These are phyloP conservation scores for Cerastis rubricosa DNA, from an alignment of 2,888 invertebrate genomes.

Conservation along the genomic window DNA sequence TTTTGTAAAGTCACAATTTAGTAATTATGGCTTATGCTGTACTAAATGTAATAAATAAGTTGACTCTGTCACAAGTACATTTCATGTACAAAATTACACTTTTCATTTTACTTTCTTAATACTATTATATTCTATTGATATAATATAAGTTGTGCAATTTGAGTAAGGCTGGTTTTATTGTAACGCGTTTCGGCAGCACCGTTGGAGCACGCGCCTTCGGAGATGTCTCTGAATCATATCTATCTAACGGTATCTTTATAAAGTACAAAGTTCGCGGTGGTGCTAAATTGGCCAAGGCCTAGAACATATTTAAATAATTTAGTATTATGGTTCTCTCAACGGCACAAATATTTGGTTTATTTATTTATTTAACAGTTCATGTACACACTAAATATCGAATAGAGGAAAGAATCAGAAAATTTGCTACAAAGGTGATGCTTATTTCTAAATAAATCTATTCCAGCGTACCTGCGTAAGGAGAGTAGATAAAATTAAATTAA, in stretches of 20 bases:
- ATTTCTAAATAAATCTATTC: no score
- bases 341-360: neutral
- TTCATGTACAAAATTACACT: neutral
- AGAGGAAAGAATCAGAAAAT: no score
- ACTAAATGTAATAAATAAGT: no score
- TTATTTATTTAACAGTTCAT: neutral
- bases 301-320: neutral
- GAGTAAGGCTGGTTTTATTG: no score
- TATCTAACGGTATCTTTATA: neutral
- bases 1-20: neutral
- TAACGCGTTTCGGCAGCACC: no score
- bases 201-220: no score
- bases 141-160: no score
- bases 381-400: neutral
- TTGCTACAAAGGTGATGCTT: no score
- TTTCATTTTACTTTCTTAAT: neutral
- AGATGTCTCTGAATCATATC: constrained; percentile 13
- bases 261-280: constrained; percentile 2
- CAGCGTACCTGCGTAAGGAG: neutral
- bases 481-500: no score
- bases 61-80: no score
- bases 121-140: no score
- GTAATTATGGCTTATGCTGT: neutral
- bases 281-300: constrained; percentile 22
- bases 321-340: neutral